These are phyloP conservation scores for Turnix velox DNA, from an alignment of 2,113 vertebrate genomes.

Conservation along the genomic window DNA sequence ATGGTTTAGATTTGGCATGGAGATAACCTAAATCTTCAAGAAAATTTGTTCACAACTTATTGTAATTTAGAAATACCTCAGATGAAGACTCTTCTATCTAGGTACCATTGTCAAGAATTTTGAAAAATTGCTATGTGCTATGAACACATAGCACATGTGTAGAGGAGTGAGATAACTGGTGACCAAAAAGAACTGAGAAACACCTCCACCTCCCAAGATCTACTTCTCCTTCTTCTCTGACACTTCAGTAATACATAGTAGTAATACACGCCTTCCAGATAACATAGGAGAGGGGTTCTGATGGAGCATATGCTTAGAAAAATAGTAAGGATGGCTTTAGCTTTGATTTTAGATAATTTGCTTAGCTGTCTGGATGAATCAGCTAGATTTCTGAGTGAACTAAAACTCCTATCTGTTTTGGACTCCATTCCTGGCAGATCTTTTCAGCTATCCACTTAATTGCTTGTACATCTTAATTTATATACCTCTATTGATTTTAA, in stretches of 20 bases:
- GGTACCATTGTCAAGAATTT: neutral
- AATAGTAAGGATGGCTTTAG: neutral
- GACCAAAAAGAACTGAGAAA: neutral
- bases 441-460: constrained; percentile 34
- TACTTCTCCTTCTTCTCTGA: neutral
- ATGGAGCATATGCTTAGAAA: neutral
- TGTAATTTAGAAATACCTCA: neutral
- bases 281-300: neutral
- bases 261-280: neutral
- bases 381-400: constrained; percentile 20
- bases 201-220: neutral
- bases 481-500: constrained; percentile 55
- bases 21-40: neutral
- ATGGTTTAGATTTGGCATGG: neutral
- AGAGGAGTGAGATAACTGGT: neutral
- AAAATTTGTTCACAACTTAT: neutral
- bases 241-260: neutral
- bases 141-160: neutral
- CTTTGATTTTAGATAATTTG: neutral
- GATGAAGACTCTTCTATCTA: neutral
- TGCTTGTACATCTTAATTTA: constrained; percentile 53
- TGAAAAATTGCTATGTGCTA: neutral
- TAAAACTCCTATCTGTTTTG: constrained; percentile 21
- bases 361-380: constrained; percentile 18
- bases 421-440: constrained; percentile 18